Percentiles rank a stretch among this genome's conserved stretches.
These are phyloP conservation scores for Conops quadrifasciatus DNA, from an alignment of 2,888 invertebrate species.

Conservation along the genomic window DNA sequence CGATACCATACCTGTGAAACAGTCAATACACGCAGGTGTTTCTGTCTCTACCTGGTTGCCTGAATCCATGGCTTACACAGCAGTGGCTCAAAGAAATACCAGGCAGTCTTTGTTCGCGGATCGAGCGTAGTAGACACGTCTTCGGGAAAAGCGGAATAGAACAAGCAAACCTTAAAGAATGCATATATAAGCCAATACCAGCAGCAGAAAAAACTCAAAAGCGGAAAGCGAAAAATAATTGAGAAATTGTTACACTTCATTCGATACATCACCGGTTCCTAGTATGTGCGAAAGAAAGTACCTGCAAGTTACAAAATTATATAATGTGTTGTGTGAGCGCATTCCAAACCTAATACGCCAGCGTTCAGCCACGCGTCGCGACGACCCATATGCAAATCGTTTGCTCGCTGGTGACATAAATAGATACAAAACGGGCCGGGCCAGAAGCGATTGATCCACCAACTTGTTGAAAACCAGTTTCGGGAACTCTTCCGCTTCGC, in stretches of 20 bases:
- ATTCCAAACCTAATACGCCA: constrained; percentile 41
- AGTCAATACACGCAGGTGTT: neutral
- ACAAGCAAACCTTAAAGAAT: neutral
- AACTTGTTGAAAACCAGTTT: constrained; percentile 57
- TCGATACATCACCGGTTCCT: neutral
- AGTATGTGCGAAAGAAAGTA: too few species aligned
- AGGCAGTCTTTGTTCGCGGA: constrained; percentile 60
- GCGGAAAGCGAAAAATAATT: too few species aligned
- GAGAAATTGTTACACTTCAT: neutral
- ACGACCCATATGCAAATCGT: constrained; percentile 7
- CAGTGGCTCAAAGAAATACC: constrained; percentile 14
- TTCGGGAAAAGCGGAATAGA: constrained; percentile 50
- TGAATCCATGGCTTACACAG: constrained; percentile 13
- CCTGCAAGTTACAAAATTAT: too few species aligned
- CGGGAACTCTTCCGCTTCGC: constrained; percentile 51
- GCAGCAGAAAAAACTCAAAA: too few species aligned
- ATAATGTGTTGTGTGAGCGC: neutral
- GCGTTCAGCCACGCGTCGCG: constrained; percentile 7
- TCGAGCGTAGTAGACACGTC: constrained; percentile 60
- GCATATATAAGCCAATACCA: constrained; percentile 23
- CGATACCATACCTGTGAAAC: neutral
- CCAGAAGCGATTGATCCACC: constrained; percentile 23
- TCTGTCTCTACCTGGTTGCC: constrained; percentile 14
- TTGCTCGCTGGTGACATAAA: constrained; percentile 36
- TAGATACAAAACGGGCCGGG: constrained; percentile 2